Evolutionary conservation across 1,140 invertebrate species (phyloP).

Genomic region (Hylaeus anthracinus): DNA sequence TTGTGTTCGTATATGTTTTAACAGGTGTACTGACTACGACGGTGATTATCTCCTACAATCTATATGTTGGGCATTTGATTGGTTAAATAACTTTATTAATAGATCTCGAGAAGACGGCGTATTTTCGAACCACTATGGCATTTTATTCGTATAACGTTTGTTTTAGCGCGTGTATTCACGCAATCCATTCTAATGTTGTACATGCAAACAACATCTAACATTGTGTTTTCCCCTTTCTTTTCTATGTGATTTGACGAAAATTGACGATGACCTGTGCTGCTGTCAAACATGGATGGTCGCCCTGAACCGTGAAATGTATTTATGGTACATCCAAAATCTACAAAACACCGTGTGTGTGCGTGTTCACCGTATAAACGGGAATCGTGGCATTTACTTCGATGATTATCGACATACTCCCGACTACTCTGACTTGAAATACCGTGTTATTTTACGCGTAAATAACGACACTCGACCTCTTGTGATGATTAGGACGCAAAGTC

Average conservation of each 20-base stretch:
- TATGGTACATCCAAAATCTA: conserved; percentile 65
- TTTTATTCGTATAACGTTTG: conserved; percentile 44
- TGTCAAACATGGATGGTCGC: conserved; percentile 80
- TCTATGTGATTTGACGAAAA: conserved; percentile 82
- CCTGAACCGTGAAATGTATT: conserved; percentile 73
- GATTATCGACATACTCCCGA: conserved; percentile 43
- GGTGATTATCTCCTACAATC: not conserved
- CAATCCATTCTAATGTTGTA: conserved; percentile 51
- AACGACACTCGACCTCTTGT: conserved; percentile 25
- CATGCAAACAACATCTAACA: conserved; percentile 75
- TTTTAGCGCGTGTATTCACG: conserved; percentile 49
- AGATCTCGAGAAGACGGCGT: conserved; percentile 35
- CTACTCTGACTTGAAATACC: conserved; percentile 2
- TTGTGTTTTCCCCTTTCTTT: conserved; percentile 81
- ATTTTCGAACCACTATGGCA: conserved; percentile 26
- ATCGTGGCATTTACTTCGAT: conserved; percentile 48
- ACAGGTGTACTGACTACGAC: not conserved
- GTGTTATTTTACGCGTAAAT: conserved; percentile 1
- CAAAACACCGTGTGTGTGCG: conserved; percentile 48
- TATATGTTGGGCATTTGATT: conserved; percentile 76
- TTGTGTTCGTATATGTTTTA: not conserved
- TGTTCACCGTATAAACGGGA: conserved; percentile 52
- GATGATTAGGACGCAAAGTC: conserved; percentile 77
- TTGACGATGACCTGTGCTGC: conserved; percentile 81
- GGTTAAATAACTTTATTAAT: conserved; percentile 63